phyloP scores from a whole-genome alignment of 2,113 vertebrate species.

The Rousettus leschenaultii region DNA sequence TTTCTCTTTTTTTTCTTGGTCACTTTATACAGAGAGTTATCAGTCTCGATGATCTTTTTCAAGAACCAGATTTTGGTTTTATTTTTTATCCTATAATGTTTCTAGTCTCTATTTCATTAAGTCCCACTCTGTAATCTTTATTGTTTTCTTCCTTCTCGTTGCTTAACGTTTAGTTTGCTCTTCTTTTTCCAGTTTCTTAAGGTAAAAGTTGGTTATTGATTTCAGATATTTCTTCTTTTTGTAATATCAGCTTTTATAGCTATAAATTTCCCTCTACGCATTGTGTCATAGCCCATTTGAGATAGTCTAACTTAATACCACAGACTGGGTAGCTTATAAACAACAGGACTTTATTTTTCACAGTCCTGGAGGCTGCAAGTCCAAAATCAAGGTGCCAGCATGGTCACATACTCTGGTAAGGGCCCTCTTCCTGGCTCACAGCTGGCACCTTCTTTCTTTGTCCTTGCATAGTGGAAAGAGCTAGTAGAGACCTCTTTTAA shows the following conservation, averaged over 20 bases:
- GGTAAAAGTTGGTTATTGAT: background rate
- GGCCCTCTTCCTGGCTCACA: background rate
- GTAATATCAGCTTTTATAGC: background rate
- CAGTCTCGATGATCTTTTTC: background rate
- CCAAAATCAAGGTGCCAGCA: background rate
- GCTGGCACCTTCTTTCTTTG: background rate
- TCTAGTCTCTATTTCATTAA: background rate
- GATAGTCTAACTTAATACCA: background rate
- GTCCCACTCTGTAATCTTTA: background rate
- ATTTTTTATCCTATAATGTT: background rate
- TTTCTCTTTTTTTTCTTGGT: background rate
- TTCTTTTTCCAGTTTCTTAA: background rate
- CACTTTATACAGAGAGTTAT: background rate
- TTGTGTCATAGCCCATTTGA: background rate
- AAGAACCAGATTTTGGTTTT: background rate
- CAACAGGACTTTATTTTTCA: background rate
- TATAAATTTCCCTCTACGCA: background rate
- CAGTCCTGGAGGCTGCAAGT: background rate
- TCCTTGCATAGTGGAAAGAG: background rate
- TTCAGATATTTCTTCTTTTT: background rate
- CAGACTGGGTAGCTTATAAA: background rate
- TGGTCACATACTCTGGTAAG: background rate
- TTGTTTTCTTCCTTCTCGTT: background rate
- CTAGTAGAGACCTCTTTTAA: background rate
- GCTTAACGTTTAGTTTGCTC: background rate